Percentiles rank a stretch among this genome's conserved stretches.
These are phyloP conservation scores for Malurus cyaneus DNA, from an alignment of 2,113 vertebrate genomes.

Conservation along the genomic window DNA sequence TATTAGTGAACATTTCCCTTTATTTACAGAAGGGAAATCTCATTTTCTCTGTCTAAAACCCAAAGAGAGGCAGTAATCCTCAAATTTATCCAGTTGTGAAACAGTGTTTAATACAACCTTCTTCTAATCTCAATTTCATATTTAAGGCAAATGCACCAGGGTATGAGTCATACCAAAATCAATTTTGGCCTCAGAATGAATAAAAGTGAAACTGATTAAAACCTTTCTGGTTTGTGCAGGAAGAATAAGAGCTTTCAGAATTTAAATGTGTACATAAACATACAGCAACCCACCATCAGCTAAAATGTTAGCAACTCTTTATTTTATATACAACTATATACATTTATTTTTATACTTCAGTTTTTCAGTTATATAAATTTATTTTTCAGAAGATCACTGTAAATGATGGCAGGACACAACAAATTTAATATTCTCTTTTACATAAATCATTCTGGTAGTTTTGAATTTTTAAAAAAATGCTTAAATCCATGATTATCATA, in stretches of 20 bases:
- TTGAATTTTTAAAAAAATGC: not conserved
- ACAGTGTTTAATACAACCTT: not conserved
- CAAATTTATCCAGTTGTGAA: not conserved
- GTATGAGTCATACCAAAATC: constrained; percentile 32
- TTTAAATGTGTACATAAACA: not conserved
- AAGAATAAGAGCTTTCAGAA: not conserved
- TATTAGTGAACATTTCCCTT: not conserved
- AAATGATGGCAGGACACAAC: not conserved
- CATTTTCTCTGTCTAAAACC: not conserved
- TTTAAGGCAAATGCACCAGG: not conserved
- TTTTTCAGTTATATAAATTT: too few relatives aligned
- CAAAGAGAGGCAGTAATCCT: not conserved
- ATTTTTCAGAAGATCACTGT: not conserved
- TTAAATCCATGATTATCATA: not conserved
- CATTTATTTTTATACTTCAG: not conserved
- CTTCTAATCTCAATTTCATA: constrained; percentile 10
- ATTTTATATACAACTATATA: not conserved
- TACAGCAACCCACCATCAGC: not conserved
- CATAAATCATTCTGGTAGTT: not conserved
- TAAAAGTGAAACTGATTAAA: constrained; percentile 28
- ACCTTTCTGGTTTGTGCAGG: not conserved
- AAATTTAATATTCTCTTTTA: not conserved
- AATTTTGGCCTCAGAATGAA: constrained; percentile 12
- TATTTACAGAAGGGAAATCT: not conserved
- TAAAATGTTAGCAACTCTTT: not conserved